Base-by-base conservation (phyloP, 1,140 invertebrate species). In the Caenorhabditis briggsae region DNA sequence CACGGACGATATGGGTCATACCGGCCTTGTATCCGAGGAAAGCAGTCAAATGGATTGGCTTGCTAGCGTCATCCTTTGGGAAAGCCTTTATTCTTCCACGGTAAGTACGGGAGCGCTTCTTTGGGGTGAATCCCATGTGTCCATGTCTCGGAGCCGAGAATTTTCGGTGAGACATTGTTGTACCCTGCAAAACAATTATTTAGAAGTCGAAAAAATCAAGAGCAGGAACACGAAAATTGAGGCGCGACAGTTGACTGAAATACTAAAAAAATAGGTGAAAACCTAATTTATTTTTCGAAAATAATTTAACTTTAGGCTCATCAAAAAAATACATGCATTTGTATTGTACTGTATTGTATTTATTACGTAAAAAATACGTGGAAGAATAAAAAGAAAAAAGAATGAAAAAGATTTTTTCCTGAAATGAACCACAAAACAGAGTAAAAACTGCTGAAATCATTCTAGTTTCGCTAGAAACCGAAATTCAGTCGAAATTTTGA, bases 41-140 rank as follows among this genome's bases (percentile, higher is more conserved):
- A 84, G 97, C 96, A 8, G 98, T 99, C 55, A 99, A 94, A 94
- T 99, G 98, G 7, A 99, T 96, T 50, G 98, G 98, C 93, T 99
- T 99, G 89, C 93, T 95, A 25, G 95, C 94, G 93, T 99, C 97
- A 95, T 99, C 98, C 92, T 97, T 98, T n/a, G 98, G 98, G 94
- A 99, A 99, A 88, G 98, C 96, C 96, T 99, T 99, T 82, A 97
- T 96, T 93, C 98, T 98, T 91, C 98, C 98, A 94, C 97, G 96
- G 95, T 98, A 96, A 93, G 97, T 95, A 88, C 94, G 95, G 86
- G 96, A 96, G 90, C 98, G 95, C 94, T 99, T 99, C 94, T 99
- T 99, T 90, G 98, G 98, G 93, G 98, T 96, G 95, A 99, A 99
- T 90, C 97, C 98, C 96, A 99, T 98, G 82, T 97, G 98, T 89